Base-by-base conservation (phyloP, 2,888 invertebrate species). In the Patella caerulea region DNA sequence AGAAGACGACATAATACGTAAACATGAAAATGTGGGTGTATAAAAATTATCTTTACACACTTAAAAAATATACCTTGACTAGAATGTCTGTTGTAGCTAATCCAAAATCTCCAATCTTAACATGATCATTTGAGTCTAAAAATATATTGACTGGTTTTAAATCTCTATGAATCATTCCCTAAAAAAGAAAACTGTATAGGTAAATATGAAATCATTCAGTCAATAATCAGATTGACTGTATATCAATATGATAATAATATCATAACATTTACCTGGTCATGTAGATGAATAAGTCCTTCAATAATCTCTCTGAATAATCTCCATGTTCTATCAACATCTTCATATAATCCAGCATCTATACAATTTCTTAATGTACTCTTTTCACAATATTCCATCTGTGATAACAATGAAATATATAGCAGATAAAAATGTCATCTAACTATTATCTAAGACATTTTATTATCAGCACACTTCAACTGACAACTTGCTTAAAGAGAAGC, bases 21-120 rank as follows among this genome's bases (percentile, higher is more conserved):
- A 3, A 34, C 34, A 34, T 34, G 29, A 29, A 29, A 29, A 29
- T 29, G 29, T 29, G 29, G 7, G 9, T 9, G 5, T 1, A 45
- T 45, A 9, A 45, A 45, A 45, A 45, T 45, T 34, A 34, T 34
- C 4, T 34, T 34, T 34, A 34, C 34, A 34, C 34, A 34, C 4
- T 34, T 34, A 34, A 45, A 45, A 7, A 52, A 56, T 72, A 52
- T 77, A 87, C 88, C 88, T 87, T 86, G 53, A 82, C 79, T 34
- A 94, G 92, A 74, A 95, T 94, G 84, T 94, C 95, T 0, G 96
- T 96, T 0, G 97, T 98, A 0, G 99, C 98, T 3, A 99, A 93
- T 17, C 99, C 99, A 92, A 99, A 99, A 92, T 99, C 99, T 15
- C 98, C 99, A 83, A 99, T 99, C 93, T 99, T 99, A 1, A 97